A percentile compares a stretch with the other conserved stretches of the same genome.
These are phyloP conservation scores for Drosophila carrolli DNA, from an alignment of 1,140 invertebrate genomes.

Conservation along the genomic window DNA sequence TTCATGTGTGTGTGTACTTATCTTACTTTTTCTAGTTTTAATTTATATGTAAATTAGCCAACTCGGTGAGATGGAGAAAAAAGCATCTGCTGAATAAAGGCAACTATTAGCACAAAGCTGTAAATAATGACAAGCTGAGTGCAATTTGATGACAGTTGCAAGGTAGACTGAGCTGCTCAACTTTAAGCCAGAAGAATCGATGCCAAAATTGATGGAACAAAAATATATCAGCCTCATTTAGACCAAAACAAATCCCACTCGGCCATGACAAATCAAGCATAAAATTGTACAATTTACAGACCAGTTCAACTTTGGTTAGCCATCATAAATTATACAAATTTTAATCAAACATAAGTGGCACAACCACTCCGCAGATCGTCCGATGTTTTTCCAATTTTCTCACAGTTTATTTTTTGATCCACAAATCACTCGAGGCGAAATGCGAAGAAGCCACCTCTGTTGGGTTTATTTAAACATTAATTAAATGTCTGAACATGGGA, in stretches of 20 bases:
- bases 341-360: constrained; percentile 71
- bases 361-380: constrained; percentile 20
- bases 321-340: constrained; percentile 60
- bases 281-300: constrained; percentile 64
- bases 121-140: constrained; percentile 72
- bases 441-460: constrained; percentile 33
- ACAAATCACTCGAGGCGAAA: constrained; percentile 56
- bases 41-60: constrained; percentile 80
- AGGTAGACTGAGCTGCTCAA: constrained; percentile 2
- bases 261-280: constrained; percentile 58
- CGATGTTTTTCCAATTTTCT: constrained; percentile 53
- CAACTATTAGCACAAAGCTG: constrained; percentile 72
- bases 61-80: constrained; percentile 20
- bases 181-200: constrained; percentile 3
- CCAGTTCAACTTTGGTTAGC: constrained; percentile 48
- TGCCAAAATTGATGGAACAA: constrained; percentile 6
- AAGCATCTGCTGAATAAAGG: constrained; percentile 17
- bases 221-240: constrained; percentile 3
- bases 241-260: constrained; percentile 24
- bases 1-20: constrained; percentile 31
- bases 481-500: constrained; percentile 59
- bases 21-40: constrained; percentile 69
- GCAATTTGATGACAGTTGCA: constrained; percentile 74
- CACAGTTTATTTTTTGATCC: constrained; percentile 50
- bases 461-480: constrained; percentile 63